Base-by-base conservation (phyloP, 2,888 invertebrate genomes). In the Megastigmus dorsalis region DNA sequence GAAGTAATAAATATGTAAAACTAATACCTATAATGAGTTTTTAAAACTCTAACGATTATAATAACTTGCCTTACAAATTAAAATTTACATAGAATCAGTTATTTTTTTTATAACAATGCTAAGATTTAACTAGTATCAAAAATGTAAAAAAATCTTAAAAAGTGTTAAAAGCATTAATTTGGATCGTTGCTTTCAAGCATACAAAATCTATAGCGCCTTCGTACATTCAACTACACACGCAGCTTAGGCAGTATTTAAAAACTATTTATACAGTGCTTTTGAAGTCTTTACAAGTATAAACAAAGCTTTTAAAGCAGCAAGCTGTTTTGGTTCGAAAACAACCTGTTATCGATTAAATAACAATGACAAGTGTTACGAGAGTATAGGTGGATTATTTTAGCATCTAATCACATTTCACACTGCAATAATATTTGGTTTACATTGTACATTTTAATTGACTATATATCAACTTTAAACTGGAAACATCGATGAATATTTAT, bases 1-100 rank as follows among this genome's bases (percentile, higher is more conserved):
- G 9, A 26, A 36, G 13, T 55, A 71, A 67, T 71, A 41, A 60
- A 69, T 68, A 70, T 13, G 20, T 28, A 45, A 28, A 62, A 41
- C 30, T 52, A 60, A 69, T n/a, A 43, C n/a, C 45, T 45, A 20
- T 10, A 30, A 7, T n/a, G n/a, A 43, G 3, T 30, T 23, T 7
- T n/a, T 26, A 18, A 59, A 50, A 57, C 30, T 70, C 18, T 54
- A 6, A 9, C 15, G 18, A n/a, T n/a, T 13, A 33, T 3, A 33
- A 9, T 33, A n/a, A 28, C 23, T 43, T 13, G 18, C 26, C 48
- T 57, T 59, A 55, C 10, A 6, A 54, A 28, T 23, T 45, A 67
- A 5, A 23, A 66, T 28, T 45, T 66, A 23, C 43, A 18, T 38
- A 10, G 33, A 23, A 20, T 50, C 10, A n/a, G n/a, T n/a, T n/a